A percentile compares a stretch with the other conserved stretches of the same genome.
These are phyloP conservation scores for Amia ocellicauda DNA, from an alignment of 2,113 vertebrate genomes.

Conservation along the genomic window DNA sequence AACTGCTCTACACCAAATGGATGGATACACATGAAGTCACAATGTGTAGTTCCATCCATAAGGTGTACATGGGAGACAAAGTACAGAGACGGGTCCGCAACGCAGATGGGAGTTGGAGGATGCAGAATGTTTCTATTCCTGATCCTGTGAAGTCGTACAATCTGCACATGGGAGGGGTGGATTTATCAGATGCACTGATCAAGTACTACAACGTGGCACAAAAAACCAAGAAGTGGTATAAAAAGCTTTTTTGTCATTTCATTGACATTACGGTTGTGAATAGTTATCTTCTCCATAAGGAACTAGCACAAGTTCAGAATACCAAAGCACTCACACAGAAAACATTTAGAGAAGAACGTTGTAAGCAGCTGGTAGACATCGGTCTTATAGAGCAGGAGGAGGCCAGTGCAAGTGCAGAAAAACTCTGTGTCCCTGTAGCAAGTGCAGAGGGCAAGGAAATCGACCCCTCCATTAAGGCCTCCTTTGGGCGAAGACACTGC, in stretches of 20 bases:
- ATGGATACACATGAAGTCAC: constrained; percentile 6
- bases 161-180: constrained; percentile 9
- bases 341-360: no score
- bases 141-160: not conserved
- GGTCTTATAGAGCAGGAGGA: no score
- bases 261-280: constrained; percentile 8
- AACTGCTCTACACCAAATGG: constrained; percentile 20
- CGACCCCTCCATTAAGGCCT: no score
- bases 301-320: not conserved
- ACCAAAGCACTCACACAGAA: no score
- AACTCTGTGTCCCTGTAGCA: no score
- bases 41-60: constrained; percentile 22
- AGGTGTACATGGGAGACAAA: not conserved
- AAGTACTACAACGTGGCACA: constrained; percentile 1
- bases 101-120: not conserved
- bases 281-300: constrained; percentile 8
- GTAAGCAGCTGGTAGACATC: no score
- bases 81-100: constrained; percentile 4
- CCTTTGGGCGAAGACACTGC: no score
- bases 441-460: no score
- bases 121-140: not conserved
- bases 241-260: not conserved
- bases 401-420: no score
- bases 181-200: not conserved
- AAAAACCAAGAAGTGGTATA: constrained; percentile 15